Evolutionary conservation across 2,888 invertebrate genomes (phyloP).

Genomic region (Athalia circularis): DNA sequence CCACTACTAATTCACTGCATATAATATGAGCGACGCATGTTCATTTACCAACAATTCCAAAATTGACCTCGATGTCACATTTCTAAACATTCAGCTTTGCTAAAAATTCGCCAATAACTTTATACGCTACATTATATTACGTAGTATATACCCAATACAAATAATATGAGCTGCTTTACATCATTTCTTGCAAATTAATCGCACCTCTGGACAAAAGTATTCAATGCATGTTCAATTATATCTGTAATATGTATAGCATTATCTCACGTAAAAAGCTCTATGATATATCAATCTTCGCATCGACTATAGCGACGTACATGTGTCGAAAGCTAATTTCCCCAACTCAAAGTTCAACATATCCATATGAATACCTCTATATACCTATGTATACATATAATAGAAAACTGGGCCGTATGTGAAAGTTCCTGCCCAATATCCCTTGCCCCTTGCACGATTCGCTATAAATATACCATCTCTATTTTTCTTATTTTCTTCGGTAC

Average conservation of each 20-base stretch:
- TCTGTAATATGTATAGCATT: no score
- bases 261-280: no score
- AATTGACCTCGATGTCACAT: not conserved
- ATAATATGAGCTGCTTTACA: no score
- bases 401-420: slow-evolving; percentile 35
- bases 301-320: no score
- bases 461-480: not conserved
- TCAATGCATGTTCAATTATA: no score
- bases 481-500: not conserved
- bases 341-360: not conserved
- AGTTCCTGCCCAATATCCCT: slow-evolving; percentile 27
- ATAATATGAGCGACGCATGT: not conserved
- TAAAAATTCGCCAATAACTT: not conserved
- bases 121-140: not conserved
- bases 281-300: no score
- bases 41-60: not conserved
- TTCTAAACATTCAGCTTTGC: not conserved
- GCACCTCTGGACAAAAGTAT: no score
- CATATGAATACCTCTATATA: not conserved
- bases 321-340: no score
- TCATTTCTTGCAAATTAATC: no score
- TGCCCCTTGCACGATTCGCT: no score
- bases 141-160: no score
- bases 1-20: not conserved
- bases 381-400: not conserved